Percentiles rank a stretch among this genome's conserved stretches.
phyloP scores from a whole-genome alignment of 1,140 invertebrate genomes.

The Delia radicum region DNA sequence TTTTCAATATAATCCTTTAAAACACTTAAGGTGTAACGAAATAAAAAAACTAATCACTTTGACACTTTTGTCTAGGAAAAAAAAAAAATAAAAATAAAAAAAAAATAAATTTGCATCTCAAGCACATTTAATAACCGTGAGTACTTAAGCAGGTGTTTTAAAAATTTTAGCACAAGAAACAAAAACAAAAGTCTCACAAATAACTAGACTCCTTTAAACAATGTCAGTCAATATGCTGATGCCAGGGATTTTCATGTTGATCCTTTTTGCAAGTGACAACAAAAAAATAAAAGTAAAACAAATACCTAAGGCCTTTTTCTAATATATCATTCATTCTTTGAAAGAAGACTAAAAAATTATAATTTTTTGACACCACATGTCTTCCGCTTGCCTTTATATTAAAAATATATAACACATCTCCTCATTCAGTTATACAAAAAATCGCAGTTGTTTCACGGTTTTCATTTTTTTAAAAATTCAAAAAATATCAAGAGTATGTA shows the following conservation, averaged over 20 bases:
- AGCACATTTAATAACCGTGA: slow-evolving; percentile 25
- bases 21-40: slow-evolving; percentile 18
- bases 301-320: not conserved
- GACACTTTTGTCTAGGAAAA: slow-evolving; percentile 3
- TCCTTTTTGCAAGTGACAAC: too few relatives aligned
- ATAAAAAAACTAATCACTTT: not conserved
- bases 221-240: slow-evolving; percentile 30
- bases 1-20: slow-evolving; percentile 9
- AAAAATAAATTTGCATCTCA: slow-evolving; percentile 12
- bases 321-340: too few relatives aligned
- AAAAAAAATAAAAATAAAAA: not conserved
- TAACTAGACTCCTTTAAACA: not conserved
- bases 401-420: too few relatives aligned
- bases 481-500: too few relatives aligned
- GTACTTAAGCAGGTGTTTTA: slow-evolving; percentile 26
- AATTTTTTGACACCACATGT: too few relatives aligned
- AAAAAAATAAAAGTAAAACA: too few relatives aligned
- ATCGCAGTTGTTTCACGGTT: too few relatives aligned
- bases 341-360: too few relatives aligned
- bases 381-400: too few relatives aligned
- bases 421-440: too few relatives aligned
- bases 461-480: too few relatives aligned
- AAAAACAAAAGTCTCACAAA: not conserved
- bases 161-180: not conserved
- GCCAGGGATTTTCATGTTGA: slow-evolving; percentile 21